A percentile compares a stretch with the other conserved stretches of the same genome.
These are phyloP conservation scores for Polypterus senegalus DNA, from an alignment of 2,113 vertebrate genomes.

Conservation along the genomic window DNA sequence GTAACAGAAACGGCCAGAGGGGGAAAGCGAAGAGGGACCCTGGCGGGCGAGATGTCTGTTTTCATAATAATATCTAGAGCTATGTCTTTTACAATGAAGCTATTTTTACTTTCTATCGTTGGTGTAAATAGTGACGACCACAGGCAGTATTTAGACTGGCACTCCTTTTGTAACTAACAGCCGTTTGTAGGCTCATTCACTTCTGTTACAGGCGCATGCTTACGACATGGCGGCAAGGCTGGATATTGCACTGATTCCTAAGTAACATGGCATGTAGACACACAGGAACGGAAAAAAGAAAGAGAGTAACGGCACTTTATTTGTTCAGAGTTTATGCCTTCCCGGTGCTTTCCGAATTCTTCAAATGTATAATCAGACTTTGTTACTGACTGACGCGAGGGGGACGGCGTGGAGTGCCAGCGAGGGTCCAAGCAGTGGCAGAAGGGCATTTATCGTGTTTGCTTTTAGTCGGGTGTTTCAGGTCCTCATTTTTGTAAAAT, in stretches of 20 bases:
- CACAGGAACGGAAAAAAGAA: constrained; percentile 8
- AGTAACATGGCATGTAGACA: constrained; percentile 46
- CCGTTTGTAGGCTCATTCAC: constrained; percentile 25
- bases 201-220: constrained; percentile 51
- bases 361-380: constrained; percentile 33
- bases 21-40: too few species aligned
- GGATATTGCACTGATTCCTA: constrained; percentile 66
- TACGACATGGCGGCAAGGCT: constrained; percentile 53
- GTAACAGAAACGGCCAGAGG: constrained; percentile 31
- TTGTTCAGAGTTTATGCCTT: constrained; percentile 39
- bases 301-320: constrained; percentile 61
- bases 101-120: constrained; percentile 9
- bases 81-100: constrained; percentile 1
- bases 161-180: constrained; percentile 20
- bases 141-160: constrained; percentile 18
- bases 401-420: constrained; percentile 5
- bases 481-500: constrained; percentile 39
- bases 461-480: constrained; percentile 38
- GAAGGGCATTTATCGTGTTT: constrained; percentile 30
- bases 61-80: neutral
- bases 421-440: constrained; percentile 7
- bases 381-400: constrained; percentile 3
- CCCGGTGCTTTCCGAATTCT: constrained; percentile 53
- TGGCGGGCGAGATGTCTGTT: neutral
- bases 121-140: constrained; percentile 14